A percentile compares a stretch with the other conserved stretches of the same genome.
phyloP scores from a whole-genome alignment of 2,113 vertebrate species.

The Callithrix jacchus region DNA sequence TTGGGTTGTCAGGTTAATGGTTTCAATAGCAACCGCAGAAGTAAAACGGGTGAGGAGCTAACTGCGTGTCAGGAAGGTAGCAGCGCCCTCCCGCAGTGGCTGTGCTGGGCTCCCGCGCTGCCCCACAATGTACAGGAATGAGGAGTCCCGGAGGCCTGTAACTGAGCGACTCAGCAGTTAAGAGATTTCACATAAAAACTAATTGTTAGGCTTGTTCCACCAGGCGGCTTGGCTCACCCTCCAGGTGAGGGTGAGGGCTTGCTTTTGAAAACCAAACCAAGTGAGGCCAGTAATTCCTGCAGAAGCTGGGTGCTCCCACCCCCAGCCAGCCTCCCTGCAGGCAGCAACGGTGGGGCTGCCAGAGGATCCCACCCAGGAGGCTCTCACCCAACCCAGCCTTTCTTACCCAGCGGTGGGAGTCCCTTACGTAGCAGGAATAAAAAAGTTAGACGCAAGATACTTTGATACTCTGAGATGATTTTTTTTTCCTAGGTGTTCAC shows the following conservation, averaged over 20 bases:
- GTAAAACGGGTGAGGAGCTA: not conserved
- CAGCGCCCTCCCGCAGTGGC: not conserved
- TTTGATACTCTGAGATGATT: not conserved
- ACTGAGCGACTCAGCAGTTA: not conserved
- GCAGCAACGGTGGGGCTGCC: not conserved
- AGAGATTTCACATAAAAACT: constrained; percentile 29
- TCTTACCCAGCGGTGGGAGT: not conserved
- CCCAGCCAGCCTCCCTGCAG: not conserved
- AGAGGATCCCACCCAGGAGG: no score
- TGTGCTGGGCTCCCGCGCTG: not conserved
- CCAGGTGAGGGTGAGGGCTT: not conserved
- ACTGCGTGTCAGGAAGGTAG: not conserved
- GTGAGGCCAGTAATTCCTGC: not conserved
- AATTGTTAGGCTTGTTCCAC: not conserved
- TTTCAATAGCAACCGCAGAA: not conserved
- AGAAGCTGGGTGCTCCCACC: not conserved
- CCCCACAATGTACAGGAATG: not conserved
- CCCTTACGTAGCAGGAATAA: not conserved
- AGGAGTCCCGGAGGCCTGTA: not conserved
- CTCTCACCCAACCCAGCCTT: not conserved
- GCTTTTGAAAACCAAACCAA: not conserved
- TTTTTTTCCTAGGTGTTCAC: not conserved
- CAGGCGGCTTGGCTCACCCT: not conserved
- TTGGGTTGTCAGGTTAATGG: not conserved
- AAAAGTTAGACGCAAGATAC: no score